phyloP scores from a whole-genome alignment of 2,888 invertebrate genomes.

The Drosophila mercatorum region DNA sequence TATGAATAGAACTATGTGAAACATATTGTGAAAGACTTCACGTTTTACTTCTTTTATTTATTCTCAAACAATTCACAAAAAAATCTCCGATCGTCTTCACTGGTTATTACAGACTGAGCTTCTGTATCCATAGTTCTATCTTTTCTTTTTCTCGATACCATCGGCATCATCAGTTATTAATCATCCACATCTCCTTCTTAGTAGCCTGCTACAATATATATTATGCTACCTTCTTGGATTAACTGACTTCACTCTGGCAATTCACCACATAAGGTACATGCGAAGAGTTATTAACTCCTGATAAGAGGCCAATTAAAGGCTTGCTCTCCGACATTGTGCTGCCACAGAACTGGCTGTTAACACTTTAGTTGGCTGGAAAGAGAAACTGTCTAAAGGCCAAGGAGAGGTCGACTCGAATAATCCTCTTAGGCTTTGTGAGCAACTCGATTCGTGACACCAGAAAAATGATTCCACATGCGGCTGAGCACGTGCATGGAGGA shows the following conservation, averaged over 20 bases:
- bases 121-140: too few relatives aligned
- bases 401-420: conserved; percentile 57
- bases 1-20: too few relatives aligned
- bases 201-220: background rate
- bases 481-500: conserved; percentile 29
- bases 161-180: too few relatives aligned
- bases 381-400: conserved; percentile 17
- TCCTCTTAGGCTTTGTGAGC: conserved; percentile 39
- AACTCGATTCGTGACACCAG: conserved; percentile 43
- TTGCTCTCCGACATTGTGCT: background rate
- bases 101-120: too few relatives aligned
- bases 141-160: too few relatives aligned
- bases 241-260: background rate
- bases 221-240: background rate
- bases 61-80: too few relatives aligned
- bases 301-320: conserved; percentile 21
- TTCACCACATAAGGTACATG: background rate
- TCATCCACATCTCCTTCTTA: too few relatives aligned
- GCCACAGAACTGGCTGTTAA: conserved; percentile 20
- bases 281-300: conserved; percentile 2
- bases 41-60: too few relatives aligned
- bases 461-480: conserved; percentile 30
- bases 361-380: conserved; percentile 19
- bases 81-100: too few relatives aligned
- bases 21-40: too few relatives aligned